Evolutionary conservation across 2,797 vertebrate species (phyloP).

Genomic region (Apodemus agrarius): DNA sequence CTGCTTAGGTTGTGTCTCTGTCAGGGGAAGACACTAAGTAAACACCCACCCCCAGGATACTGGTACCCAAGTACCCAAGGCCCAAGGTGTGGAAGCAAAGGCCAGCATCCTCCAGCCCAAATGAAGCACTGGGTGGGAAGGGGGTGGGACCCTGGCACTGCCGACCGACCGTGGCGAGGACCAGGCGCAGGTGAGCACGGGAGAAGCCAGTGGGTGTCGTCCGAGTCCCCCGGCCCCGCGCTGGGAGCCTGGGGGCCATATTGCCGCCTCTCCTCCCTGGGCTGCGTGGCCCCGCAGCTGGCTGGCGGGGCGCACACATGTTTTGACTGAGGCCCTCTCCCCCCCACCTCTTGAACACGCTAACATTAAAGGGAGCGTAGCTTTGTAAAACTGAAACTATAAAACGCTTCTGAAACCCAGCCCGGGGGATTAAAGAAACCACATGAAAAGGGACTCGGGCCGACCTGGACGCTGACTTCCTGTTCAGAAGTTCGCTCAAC

Average conservation of each 20-base stretch:
- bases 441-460: constrained; percentile 93
- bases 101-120: background rate
- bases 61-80: background rate
- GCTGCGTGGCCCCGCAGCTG: constrained; percentile 89
- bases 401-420: constrained; percentile 93
- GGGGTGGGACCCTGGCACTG: rapidly evolving
- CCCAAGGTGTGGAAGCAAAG: background rate
- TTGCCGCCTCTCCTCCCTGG: constrained; percentile 78
- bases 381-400: constrained; percentile 95
- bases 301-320: constrained; percentile 97
- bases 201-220: background rate
- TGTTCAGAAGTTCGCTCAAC: constrained; percentile 94
- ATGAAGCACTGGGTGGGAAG: background rate
- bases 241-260: constrained; percentile 84
- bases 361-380: constrained; percentile 95
- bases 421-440: constrained; percentile 95
- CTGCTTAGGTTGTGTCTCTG: background rate
- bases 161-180: rapidly evolving
- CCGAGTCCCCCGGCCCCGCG: constrained; percentile 18
- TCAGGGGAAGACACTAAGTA: background rate
- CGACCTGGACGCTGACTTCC: constrained; percentile 96
- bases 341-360: constrained; percentile 85
- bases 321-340: constrained; percentile 92
- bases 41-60: background rate
- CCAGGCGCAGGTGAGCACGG: background rate